Base-by-base conservation (phyloP, 1,140 invertebrate species). In the Campoletis sonorensis region DNA sequence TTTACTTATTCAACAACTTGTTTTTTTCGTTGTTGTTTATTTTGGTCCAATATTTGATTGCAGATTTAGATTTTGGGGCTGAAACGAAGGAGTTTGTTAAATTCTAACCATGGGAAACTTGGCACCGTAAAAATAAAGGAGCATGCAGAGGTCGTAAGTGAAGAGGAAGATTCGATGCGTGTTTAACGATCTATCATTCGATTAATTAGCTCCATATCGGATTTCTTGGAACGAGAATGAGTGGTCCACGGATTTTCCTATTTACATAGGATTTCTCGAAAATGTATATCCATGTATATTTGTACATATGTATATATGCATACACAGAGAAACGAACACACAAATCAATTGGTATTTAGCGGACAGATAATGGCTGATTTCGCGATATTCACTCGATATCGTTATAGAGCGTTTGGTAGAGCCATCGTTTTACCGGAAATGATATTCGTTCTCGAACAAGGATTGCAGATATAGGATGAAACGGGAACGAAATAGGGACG, bases 261-360 rank as follows among this genome's bases (percentile, higher is more conserved):
- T 23, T n/a, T 58, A 5, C 18, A n/a, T n/a, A 23, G 54, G 54
- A 58, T 58, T 58, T 0, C 4, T 11, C 54, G 54, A 13, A 23
- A n/a, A 58, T n/a, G 10, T 58, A 23, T 23, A n/a, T 4, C n/a
- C n/a, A n/a, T n/a, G n/a, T n/a, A n/a, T n/a, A n/a, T n/a, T n/a
- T n/a, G n/a, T n/a, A n/a, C n/a, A n/a, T n/a, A n/a, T n/a, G n/a
- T n/a, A n/a, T n/a, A n/a, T n/a, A n/a, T n/a, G n/a, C n/a, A n/a
- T n/a, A n/a, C n/a, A n/a, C n/a, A 58, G 1, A 23, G 54, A 58
- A 58, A 45, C 40, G 40, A 45, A 13, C 8, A 45, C 8, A 21
- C 54, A 58, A 58, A 58, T 58, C 18, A 58, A 58, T 58, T 58
- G 54, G 54, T 21, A 58, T 58, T 58, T 58, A 58, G 54, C 54